phyloP scores from a whole-genome alignment of 2,113 vertebrate genomes.

The Aphelocoma coerulescens region DNA sequence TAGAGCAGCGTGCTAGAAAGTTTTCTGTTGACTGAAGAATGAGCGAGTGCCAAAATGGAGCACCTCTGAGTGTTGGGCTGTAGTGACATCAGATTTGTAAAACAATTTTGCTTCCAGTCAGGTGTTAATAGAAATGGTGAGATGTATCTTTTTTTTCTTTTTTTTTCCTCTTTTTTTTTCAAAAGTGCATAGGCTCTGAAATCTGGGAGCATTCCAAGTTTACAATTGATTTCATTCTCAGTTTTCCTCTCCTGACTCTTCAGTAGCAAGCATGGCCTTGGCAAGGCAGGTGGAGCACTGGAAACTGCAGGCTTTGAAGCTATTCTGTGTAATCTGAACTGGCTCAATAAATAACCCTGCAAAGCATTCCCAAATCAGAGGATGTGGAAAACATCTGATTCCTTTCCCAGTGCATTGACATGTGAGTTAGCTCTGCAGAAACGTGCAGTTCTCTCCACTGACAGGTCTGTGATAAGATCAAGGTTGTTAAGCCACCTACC shows the following conservation, averaged over 20 bases:
- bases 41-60: not conserved
- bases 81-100: not conserved
- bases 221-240: not conserved
- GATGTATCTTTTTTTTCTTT: not conserved
- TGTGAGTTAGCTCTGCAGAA: not conserved
- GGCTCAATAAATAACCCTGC: not conserved
- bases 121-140: not conserved
- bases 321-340: not conserved
- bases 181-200: not conserved
- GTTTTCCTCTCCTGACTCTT: not conserved
- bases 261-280: not conserved
- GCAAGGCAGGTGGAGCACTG: not conserved
- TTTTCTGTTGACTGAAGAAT: not conserved
- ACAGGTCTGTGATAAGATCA: conserved; percentile 43
- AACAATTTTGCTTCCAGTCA: not conserved
- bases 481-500: conserved; percentile 47
- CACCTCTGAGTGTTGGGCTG: not conserved
- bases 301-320: not conserved
- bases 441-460: not conserved
- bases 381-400: conserved; percentile 5
- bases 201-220: not conserved
- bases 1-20: not conserved
- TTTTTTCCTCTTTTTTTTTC: not conserved
- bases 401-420: not conserved
- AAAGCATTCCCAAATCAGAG: not conserved